These are phyloP conservation scores for Torymus aiolomorphi DNA, from an alignment of 2,888 invertebrate genomes.

Conservation along the genomic window DNA sequence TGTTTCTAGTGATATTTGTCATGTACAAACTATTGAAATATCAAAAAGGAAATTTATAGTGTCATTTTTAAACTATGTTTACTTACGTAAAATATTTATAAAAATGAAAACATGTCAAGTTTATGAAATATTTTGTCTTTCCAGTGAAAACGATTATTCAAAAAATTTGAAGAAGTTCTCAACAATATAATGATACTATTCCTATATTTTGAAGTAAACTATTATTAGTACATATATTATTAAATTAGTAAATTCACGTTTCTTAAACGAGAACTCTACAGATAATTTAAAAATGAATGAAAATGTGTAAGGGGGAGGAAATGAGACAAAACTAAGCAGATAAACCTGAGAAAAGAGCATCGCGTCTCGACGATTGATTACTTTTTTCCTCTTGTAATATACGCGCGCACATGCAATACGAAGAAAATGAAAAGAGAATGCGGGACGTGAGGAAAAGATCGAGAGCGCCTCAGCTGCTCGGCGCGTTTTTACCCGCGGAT, in stretches of 20 bases:
- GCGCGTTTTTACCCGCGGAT: conserved; percentile 71
- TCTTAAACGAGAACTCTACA: too few species aligned
- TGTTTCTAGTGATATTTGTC: too few species aligned
- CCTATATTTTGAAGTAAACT: too few species aligned
- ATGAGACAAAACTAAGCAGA: conserved; percentile 46
- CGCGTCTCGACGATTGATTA: conserved; percentile 46
- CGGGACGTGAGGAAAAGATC: conserved; percentile 57
- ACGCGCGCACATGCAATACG: conserved; percentile 31
- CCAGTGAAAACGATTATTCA: too few species aligned
- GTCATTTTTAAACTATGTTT: background rate
- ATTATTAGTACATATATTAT: too few species aligned
- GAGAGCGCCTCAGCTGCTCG: conserved; percentile 71
- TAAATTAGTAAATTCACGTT: too few species aligned
- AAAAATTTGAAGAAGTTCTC: too few species aligned
- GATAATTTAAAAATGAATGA: too few species aligned
- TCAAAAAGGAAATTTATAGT: background rate
- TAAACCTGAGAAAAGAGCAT: conserved; percentile 53
- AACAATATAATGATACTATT: too few species aligned
- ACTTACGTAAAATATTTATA: too few species aligned
- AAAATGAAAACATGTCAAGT: too few species aligned
- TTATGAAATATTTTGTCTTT: too few species aligned
- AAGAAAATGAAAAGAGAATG: conserved; percentile 53
- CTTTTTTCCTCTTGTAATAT: conserved; percentile 23
- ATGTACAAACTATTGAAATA: background rate
- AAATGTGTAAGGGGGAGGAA: background rate